phyloP scores from a whole-genome alignment of 1,140 invertebrate species.

The Atta cephalotes region DNA sequence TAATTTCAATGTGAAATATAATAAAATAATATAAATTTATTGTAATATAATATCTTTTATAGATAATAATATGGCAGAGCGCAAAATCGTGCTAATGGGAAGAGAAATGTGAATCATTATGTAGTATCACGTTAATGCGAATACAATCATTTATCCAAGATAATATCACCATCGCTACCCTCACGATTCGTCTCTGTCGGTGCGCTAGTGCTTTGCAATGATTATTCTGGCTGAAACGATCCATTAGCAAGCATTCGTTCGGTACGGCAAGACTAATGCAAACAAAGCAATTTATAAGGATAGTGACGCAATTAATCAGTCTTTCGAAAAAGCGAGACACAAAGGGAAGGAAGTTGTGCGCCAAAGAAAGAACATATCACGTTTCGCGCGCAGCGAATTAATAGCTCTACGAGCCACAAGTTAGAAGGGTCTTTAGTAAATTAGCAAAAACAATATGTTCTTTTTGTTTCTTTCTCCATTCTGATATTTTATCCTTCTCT shows the following conservation, averaged over 20 bases:
- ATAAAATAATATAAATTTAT: neutral
- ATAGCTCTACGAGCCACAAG: slow-evolving; percentile 57
- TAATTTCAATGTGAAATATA: neutral
- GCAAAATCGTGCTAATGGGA: slow-evolving; percentile 30
- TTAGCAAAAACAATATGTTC: slow-evolving; percentile 67
- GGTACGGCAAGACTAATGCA: slow-evolving; percentile 47
- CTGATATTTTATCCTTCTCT: neutral
- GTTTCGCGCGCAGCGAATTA: slow-evolving; percentile 57
- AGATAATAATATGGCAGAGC: too few relatives aligned
- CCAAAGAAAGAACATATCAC: slow-evolving; percentile 21
- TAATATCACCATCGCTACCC: slow-evolving; percentile 68
- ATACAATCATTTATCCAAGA: slow-evolving; percentile 73
- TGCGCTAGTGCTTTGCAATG: slow-evolving; percentile 60
- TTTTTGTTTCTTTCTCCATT: neutral
- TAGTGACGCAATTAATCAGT: slow-evolving; percentile 67
- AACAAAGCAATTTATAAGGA: slow-evolving; percentile 68
- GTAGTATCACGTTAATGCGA: slow-evolving; percentile 64
- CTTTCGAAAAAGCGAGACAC: slow-evolving; percentile 43
- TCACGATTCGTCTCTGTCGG: slow-evolving; percentile 70
- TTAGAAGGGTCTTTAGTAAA: slow-evolving; percentile 59
- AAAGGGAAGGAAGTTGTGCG: neutral
- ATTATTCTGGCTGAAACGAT: slow-evolving; percentile 68
- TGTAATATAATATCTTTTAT: neutral
- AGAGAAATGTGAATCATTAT: slow-evolving; percentile 67
- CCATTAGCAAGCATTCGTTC: slow-evolving; percentile 65